A percentile compares a stretch with the other conserved stretches of the same genome.
Evolutionary conservation across 2,113 vertebrate genomes (phyloP).

Genomic region (Ciconia stormi): DNA sequence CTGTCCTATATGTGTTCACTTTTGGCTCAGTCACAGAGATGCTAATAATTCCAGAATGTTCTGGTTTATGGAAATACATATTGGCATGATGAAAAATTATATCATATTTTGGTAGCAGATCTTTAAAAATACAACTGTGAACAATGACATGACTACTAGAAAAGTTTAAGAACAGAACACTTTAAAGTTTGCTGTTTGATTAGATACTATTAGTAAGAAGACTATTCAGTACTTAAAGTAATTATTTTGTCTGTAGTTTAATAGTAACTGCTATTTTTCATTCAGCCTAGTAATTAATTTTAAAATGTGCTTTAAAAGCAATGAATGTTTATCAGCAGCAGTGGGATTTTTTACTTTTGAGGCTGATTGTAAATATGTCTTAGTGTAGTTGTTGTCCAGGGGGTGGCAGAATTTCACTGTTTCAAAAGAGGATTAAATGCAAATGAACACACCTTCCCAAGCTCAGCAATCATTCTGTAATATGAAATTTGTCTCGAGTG

Average conservation of each 20-base stretch:
- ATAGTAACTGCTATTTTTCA: background rate
- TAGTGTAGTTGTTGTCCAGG: slow-evolving; percentile 77
- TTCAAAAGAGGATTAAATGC: slow-evolving; percentile 55
- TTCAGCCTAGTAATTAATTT: background rate
- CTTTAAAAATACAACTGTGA: background rate
- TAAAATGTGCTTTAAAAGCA: background rate
- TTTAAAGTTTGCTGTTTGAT: background rate
- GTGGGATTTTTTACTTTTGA: background rate
- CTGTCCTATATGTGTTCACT: background rate
- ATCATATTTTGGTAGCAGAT: background rate
- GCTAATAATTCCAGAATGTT: background rate
- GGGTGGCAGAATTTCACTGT: slow-evolving; percentile 90
- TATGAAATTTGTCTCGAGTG: slow-evolving; percentile 49
- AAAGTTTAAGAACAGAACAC: background rate
- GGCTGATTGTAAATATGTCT: slow-evolving; percentile 22
- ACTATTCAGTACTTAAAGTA: background rate
- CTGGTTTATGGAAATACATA: background rate
- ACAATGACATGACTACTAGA: background rate
- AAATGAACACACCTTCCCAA: slow-evolving; percentile 44
- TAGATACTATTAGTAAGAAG: background rate
- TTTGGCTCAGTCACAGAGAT: background rate
- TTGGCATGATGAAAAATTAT: background rate
- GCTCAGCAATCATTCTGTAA: slow-evolving; percentile 63
- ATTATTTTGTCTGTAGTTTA: background rate
- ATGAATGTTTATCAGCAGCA: background rate